Evolutionary conservation across 2,888 invertebrate species (phyloP).

Genomic region (Calameuta filiformis): DNA sequence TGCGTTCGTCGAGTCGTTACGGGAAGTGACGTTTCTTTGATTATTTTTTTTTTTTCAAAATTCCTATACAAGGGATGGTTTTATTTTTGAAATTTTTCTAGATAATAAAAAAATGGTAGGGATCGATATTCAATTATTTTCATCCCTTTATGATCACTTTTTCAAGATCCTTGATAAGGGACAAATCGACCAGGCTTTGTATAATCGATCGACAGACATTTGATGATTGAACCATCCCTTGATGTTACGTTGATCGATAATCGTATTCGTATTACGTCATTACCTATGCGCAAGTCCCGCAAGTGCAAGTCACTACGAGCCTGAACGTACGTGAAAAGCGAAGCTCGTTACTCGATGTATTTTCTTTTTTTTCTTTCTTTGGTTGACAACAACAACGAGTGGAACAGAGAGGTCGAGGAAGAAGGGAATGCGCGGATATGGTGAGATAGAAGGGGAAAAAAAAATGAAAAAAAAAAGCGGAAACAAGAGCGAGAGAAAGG

Average conservation of each 20-base stretch:
- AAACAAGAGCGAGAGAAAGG: background rate
- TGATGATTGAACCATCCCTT: too few relatives aligned
- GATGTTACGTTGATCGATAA: too few relatives aligned
- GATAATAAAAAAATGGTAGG: too few relatives aligned
- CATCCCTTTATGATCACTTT: too few relatives aligned
- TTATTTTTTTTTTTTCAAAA: too few relatives aligned
- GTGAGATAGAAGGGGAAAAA: constrained; percentile 40
- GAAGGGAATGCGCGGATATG: constrained; percentile 32
- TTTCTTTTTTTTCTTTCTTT: constrained; percentile 12
- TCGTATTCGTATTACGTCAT: background rate
- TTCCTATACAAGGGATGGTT: too few relatives aligned
- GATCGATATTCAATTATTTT: too few relatives aligned
- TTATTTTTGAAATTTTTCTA: too few relatives aligned
- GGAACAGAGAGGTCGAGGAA: constrained; percentile 34
- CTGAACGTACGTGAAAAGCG: constrained; percentile 36
- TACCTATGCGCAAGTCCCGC: background rate
- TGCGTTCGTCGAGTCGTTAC: background rate
- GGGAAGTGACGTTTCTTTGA: too few relatives aligned
- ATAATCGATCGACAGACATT: too few relatives aligned
- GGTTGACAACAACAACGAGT: constrained; percentile 15
- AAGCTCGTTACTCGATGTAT: constrained; percentile 37
- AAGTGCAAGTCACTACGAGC: background rate
- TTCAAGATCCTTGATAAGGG: too few relatives aligned
- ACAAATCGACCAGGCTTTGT: too few relatives aligned
- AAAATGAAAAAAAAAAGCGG: constrained; percentile 40